Conservation (phyloP, 2,113 vertebrate genomes). For the Callipepla californica region DNA sequence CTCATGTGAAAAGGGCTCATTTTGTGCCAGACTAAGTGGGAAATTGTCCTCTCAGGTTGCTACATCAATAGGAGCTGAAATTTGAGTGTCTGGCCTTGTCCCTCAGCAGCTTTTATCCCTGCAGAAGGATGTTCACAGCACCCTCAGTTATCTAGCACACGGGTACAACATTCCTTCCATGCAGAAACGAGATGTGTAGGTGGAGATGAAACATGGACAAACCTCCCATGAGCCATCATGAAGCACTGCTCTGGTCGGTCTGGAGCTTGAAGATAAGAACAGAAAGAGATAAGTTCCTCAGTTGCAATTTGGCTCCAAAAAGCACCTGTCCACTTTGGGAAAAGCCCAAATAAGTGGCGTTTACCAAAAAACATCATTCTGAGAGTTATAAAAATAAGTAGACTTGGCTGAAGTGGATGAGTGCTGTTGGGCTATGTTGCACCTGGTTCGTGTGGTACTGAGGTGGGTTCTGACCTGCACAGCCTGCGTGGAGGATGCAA, state of each 20-base stretch:
- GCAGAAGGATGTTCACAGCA: not conserved
- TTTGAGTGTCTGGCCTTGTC: not conserved
- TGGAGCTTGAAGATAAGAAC: not conserved
- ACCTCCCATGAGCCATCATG: not conserved
- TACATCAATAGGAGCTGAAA: not conserved
- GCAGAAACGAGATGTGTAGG: not conserved
- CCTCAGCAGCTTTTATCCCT: not conserved
- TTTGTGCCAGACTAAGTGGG: not conserved
- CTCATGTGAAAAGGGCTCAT: not conserved
- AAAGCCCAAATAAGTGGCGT: not conserved
- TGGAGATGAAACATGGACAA: not conserved
- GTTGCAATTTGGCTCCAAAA: not conserved
- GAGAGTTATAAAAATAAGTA: not conserved
- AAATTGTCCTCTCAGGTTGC: not conserved
- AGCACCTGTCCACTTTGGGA: not conserved
- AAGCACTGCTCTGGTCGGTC: not conserved
- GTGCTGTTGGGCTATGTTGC: not conserved
- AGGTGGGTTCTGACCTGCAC: not conserved
- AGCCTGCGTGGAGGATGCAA: rapidly evolving
- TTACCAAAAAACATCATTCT: not conserved
- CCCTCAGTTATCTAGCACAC: rapidly evolving
- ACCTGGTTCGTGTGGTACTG: rapidly evolving
- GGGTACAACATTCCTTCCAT: not conserved
- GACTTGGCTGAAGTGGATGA: not conserved
- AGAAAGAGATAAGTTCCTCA: not conserved